These are phyloP conservation scores for Argynnis bischoffii DNA, from an alignment of 2,888 invertebrate species.

Conservation along the genomic window DNA sequence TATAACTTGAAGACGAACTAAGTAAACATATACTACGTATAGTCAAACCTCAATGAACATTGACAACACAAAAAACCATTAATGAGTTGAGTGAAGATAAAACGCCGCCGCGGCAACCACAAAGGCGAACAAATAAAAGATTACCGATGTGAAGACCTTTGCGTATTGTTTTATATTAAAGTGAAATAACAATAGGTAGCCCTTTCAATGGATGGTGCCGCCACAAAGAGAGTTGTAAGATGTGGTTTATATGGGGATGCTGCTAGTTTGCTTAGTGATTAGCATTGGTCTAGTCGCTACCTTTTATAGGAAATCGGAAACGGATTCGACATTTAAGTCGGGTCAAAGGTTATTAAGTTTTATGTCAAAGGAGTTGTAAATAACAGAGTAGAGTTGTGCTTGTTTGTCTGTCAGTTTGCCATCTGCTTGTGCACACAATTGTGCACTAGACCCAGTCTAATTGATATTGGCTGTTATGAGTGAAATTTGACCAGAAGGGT, in stretches of 20 bases:
- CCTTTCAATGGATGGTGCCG: constrained; percentile 78
- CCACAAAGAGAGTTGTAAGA: constrained; percentile 68
- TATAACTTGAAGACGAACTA: background rate
- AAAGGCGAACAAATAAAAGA: constrained; percentile 77
- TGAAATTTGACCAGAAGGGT: too few species aligned
- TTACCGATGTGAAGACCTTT: constrained; percentile 67
- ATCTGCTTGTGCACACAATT: too few species aligned
- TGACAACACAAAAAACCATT: constrained; percentile 56
- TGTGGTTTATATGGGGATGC: constrained; percentile 52
- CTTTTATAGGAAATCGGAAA: too few species aligned
- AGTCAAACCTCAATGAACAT: constrained; percentile 47
- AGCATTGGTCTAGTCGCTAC: too few species aligned
- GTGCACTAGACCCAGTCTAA: too few species aligned
- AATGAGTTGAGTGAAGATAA: constrained; percentile 75
- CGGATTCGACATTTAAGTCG: too few species aligned
- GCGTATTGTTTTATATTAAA: constrained; percentile 81
- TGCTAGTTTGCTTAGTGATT: background rate
- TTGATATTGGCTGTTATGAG: too few species aligned
- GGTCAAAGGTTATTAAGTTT: too few species aligned
- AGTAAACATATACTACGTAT: constrained; percentile 31
- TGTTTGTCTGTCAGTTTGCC: too few species aligned
- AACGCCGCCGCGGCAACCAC: constrained; percentile 68
- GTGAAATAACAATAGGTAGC: constrained; percentile 82
- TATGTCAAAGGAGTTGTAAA: too few species aligned
- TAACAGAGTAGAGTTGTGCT: too few species aligned